Evolutionary conservation across 2,113 vertebrate genomes (phyloP), one percentile per base, ranked within the genome.

Genomic region (Phasianus colchicus): DNA sequence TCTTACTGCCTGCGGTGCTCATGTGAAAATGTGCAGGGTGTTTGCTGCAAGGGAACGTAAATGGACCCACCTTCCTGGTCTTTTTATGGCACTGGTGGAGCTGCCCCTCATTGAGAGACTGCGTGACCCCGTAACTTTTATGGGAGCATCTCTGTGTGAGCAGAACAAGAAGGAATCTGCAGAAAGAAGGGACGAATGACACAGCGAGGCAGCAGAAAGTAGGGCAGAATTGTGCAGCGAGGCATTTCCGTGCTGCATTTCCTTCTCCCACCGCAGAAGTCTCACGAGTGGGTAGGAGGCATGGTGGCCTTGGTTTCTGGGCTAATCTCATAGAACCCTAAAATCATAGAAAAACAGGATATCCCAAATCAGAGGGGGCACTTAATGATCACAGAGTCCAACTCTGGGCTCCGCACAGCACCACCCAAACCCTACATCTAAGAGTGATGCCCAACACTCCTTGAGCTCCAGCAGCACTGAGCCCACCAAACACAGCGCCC

Each of bases 231-330:
- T 60, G 16, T 3, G 9, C 29, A 72, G 58, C 32, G 57, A 60
- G 29, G 3, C 2, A 24, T 45, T 27, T 54, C 66, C 9, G 9
- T 4, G 20, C 16, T 54, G 6, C 30, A 30, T 50, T 32, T 25
- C 13, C 22, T 60, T 3, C 55, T 63, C 38, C 32, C 22, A 13
- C 47, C 18, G 8, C 34, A 38, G 42, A 43, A 43, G 30, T 34
- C 34, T 27, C 22, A 24, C 4, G 1, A 19, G 30, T 1, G 0
- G 32, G 17, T 19, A 76, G 18, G 30, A 55, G 43, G 13, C 27
- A 43, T 25, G 3, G 21, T 11, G 57, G 16, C 57, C 14, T 12
- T 48, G 15, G 21, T 50, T 43, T 75, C 42, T 12, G 32, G 55
- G 32, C 55, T n/a, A 58, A 58, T 32, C 55, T 12, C 55, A n/a